A percentile compares a stretch with the other conserved stretches of the same genome.
Evolutionary conservation across 2,888 invertebrate species (phyloP).

Genomic region (Tromatobia lineatoria): DNA sequence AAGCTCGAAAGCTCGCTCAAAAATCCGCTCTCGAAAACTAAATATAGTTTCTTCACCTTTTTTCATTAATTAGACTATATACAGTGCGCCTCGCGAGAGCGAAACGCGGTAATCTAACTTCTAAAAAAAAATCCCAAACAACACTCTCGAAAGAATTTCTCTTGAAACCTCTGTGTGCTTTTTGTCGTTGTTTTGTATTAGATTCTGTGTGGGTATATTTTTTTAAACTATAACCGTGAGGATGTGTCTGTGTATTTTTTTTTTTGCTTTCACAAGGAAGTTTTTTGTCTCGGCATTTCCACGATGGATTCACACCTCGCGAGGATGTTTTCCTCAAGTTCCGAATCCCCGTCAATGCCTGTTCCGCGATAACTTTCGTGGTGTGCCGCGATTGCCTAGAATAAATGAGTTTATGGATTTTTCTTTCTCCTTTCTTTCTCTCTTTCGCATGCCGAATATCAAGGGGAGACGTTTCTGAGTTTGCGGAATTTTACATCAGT

Average conservation of each 20-base stretch:
- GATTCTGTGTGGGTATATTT: conserved; percentile 11
- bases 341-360: conserved; percentile 64
- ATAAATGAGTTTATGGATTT: conserved; percentile 65
- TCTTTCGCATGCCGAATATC: conserved; percentile 43
- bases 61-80: conserved; percentile 27
- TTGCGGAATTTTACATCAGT: conserved; percentile 6
- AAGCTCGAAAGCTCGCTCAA: conserved; percentile 22
- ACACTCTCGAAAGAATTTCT: conserved; percentile 48
- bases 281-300: conserved; percentile 43
- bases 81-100: conserved; percentile 34
- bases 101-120: conserved; percentile 38
- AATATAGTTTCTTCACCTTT: conserved; percentile 3
- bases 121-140: conserved; percentile 36
- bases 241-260: conserved; percentile 17
- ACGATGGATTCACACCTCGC: conserved; percentile 59
- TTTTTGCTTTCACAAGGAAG: conserved; percentile 45
- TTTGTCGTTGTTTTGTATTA: conserved; percentile 11
- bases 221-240: conserved; percentile 3
- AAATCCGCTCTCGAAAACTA: conserved; percentile 5
- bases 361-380: conserved; percentile 64
- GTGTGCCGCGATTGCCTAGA: conserved; percentile 65
- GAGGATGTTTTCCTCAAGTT: conserved; percentile 63
- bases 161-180: conserved; percentile 20
- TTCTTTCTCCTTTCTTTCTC: conserved; percentile 35
- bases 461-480: conserved; percentile 29